phyloP scores from a whole-genome alignment of 2,113 vertebrate species.

The Cheirogaleus medius region DNA sequence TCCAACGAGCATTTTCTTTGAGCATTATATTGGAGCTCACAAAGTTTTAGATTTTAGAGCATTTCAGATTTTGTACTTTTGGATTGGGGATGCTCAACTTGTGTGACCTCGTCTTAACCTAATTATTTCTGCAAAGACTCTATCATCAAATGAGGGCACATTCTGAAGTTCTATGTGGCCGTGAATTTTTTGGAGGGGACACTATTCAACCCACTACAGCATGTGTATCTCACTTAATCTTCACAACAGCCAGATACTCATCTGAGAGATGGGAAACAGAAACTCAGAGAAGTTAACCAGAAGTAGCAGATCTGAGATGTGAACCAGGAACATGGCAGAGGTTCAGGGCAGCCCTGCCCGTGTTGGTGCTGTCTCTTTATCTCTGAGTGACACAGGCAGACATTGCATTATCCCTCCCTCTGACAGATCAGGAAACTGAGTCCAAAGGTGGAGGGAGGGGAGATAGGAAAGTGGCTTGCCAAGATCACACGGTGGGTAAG shows the following conservation, averaged over 20 bases:
- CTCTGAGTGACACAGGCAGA: accelerated
- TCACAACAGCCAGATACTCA: neutral
- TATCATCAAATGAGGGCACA: neutral
- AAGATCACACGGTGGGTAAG: accelerated
- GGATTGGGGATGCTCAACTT: neutral
- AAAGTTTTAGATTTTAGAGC: neutral
- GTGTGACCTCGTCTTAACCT: neutral
- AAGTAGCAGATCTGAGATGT: neutral
- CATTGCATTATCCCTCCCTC: neutral
- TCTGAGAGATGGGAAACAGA: neutral
- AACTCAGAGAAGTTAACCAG: no score
- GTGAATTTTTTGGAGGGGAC: neutral
- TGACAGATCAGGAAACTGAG: neutral
- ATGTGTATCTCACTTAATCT: neutral
- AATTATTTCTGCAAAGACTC: neutral
- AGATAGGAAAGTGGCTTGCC: neutral
- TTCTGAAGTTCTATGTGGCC: neutral
- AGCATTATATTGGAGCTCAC: neutral
- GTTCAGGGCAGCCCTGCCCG: no score
- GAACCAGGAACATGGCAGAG: neutral
- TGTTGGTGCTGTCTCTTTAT: accelerated
- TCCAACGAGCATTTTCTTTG: neutral
- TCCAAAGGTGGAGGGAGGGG: neutral
- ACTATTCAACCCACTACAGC: neutral
- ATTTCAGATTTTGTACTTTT: neutral